Evolutionary conservation across 2,797 vertebrate genomes (phyloP).

Genomic region (Dendrocincla tyrannina): DNA sequence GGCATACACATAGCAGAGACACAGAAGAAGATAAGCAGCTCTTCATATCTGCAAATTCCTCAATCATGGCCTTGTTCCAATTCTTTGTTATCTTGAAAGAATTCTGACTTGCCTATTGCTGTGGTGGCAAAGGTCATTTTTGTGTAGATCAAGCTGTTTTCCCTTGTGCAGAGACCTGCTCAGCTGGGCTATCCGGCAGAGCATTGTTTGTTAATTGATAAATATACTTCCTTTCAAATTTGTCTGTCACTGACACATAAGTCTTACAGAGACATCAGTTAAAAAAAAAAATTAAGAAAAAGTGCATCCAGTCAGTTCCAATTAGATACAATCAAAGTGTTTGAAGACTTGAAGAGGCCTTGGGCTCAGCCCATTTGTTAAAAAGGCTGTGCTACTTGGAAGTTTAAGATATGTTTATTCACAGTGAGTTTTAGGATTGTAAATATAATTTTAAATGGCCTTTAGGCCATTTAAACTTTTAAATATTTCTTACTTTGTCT

Average conservation of each 20-base stretch:
- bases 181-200: constrained; percentile 6
- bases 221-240: constrained; percentile 28
- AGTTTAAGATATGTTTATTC: background rate
- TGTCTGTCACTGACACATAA: background rate
- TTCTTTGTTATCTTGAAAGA: constrained; percentile 14
- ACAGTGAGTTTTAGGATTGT: background rate
- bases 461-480: background rate
- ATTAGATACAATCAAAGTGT: background rate
- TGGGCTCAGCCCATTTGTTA: background rate
- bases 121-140: constrained; percentile 14
- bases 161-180: background rate
- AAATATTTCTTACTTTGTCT: background rate
- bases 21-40: background rate
- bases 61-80: background rate
- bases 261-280: background rate
- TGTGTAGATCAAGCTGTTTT: constrained; percentile 9
- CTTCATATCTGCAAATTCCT: constrained; percentile 49
- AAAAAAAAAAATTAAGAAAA: background rate
- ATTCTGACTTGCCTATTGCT: background rate
- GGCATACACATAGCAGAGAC: background rate
- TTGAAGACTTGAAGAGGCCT: background rate
- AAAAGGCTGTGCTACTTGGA: background rate
- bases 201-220: constrained; percentile 20
- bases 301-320: background rate
- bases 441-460: background rate